phyloP scores from a whole-genome alignment of 1,140 invertebrate species.

The Octopus sinensis region DNA sequence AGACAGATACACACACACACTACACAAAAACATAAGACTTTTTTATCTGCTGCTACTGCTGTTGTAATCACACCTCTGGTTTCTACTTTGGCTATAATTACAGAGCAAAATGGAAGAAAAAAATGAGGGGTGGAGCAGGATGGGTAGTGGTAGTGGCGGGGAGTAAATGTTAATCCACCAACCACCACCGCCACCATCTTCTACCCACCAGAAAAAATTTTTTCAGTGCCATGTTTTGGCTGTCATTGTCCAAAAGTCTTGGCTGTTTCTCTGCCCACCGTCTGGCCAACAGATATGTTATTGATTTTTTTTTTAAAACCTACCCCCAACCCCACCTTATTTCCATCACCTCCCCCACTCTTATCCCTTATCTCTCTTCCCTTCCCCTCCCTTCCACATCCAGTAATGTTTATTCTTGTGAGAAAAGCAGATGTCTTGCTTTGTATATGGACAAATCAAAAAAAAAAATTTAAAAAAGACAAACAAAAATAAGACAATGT shows the following conservation, averaged over 20 bases:
- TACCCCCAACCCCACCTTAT: background rate
- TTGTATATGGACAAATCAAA: constrained; percentile 1
- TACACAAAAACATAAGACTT: background rate
- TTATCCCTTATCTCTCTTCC: background rate
- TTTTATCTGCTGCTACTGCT: background rate
- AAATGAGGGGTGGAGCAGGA: background rate
- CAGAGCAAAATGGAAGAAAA: background rate
- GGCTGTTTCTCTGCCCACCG: background rate
- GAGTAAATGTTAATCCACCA: background rate
- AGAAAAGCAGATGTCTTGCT: constrained; percentile 4
- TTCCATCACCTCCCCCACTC: background rate
- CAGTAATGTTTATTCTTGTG: background rate
- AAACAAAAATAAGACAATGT: too few relatives aligned
- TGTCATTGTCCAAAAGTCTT: too few relatives aligned
- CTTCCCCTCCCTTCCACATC: background rate
- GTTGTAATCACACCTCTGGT: background rate
- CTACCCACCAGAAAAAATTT: background rate
- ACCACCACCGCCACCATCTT: background rate
- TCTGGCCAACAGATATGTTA: background rate
- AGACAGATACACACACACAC: background rate
- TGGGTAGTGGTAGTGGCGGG: background rate
- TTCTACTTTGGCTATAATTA: too few relatives aligned
- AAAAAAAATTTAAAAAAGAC: background rate
- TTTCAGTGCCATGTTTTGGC: background rate
- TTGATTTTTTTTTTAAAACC: too few relatives aligned